A percentile compares a stretch with the other conserved stretches of the same genome.
Conservation (phyloP, 2,888 invertebrate genomes). For the Trachelus troglodyta region DNA sequence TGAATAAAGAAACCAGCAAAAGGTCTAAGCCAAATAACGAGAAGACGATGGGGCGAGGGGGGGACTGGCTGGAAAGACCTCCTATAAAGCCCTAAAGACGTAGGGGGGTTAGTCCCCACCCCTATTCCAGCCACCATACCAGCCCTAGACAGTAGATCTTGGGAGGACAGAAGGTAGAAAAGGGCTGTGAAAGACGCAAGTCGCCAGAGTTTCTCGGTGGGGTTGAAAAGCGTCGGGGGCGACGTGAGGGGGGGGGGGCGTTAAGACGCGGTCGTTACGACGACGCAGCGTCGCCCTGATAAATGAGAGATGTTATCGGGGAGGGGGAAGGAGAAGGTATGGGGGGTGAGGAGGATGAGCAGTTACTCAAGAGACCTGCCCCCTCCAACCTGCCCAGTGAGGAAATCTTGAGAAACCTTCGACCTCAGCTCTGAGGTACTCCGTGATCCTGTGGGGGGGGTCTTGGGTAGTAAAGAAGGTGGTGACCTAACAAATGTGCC, state of each 20-base stretch:
- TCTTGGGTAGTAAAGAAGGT: not conserved
- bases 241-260: constrained; percentile 19
- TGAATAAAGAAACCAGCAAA: not conserved
- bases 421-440: not conserved
- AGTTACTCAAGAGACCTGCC: not conserved
- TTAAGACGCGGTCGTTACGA: constrained; percentile 45
- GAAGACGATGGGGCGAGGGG: not conserved
- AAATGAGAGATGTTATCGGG: constrained; percentile 49
- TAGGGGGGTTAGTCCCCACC: not conserved
- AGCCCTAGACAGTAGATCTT: not conserved
- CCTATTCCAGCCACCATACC: not conserved
- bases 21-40: not conserved
- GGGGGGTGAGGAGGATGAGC: constrained; percentile 18
- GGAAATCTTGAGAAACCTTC: no score
- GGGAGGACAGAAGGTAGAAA: not conserved
- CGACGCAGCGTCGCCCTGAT: constrained; percentile 40
- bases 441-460: not conserved
- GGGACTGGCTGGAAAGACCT: not conserved
- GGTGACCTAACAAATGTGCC: no score
- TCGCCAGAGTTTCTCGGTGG: not conserved
- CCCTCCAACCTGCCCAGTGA: no score
- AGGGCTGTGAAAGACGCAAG: not conserved
- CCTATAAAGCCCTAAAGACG: not conserved
- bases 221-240: not conserved
- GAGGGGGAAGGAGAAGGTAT: constrained; percentile 26